Percentiles rank a stretch among this genome's conserved stretches.
Conservation (phyloP, 1,140 invertebrate genomes). For the Rhagoletis pomonella region DNA sequence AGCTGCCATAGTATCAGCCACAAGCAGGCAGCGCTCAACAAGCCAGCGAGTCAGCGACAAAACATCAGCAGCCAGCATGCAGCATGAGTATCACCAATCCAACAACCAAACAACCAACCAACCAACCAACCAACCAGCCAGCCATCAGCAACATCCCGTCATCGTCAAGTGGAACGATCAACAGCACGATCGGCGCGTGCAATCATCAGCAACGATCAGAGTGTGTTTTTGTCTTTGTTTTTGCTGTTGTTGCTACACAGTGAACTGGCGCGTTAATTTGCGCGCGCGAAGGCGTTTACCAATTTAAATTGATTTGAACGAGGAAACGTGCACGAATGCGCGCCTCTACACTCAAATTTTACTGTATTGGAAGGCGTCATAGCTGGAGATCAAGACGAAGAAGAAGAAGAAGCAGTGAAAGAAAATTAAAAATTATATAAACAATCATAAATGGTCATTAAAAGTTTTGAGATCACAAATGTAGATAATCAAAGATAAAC, state of each 20-base stretch:
- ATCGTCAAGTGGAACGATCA: conserved; percentile 52
- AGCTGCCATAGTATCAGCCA: not conserved
- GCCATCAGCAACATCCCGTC: conserved; percentile 39
- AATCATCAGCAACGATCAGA: conserved; percentile 40
- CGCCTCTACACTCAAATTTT: not conserved
- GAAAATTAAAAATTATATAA: conserved; percentile 52
- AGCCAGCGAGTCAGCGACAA: not conserved
- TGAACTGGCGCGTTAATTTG: conserved; percentile 51
- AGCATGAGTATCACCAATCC: not conserved
- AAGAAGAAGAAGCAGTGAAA: not conserved
- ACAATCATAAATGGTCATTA: conserved; percentile 47
- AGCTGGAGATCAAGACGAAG: not conserved
- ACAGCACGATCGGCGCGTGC: conserved; percentile 49
- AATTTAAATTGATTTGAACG: conserved; percentile 52
- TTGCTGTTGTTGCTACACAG: not conserved
- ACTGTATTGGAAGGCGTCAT: not conserved
- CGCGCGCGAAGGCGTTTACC: conserved; percentile 50
- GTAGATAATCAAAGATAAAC: conserved; percentile 46
- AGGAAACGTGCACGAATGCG: conserved; percentile 52
- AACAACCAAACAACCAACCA: not conserved
- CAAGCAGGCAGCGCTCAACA: conserved; percentile 25
- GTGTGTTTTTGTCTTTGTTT: not conserved
- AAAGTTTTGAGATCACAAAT: conserved; percentile 46
- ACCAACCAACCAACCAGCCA: not conserved
- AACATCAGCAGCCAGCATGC: conserved; percentile 1